Percentiles rank a stretch among this genome's conserved stretches.
phyloP scores from a whole-genome alignment of 2,113 vertebrate species.

The Eclectus roratus region DNA sequence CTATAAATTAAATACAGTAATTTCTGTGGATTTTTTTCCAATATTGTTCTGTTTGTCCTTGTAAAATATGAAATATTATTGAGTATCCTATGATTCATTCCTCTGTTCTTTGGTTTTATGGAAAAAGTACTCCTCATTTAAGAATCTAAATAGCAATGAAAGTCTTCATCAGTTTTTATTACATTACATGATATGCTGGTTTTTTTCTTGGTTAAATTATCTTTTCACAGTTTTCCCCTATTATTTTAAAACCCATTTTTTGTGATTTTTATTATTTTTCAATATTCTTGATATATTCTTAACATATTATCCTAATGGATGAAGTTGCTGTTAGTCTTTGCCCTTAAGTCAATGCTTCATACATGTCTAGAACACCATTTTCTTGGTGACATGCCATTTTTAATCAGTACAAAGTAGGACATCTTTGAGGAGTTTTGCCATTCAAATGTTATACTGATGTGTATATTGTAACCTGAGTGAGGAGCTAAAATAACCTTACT shows the following conservation, averaged over 20 bases:
- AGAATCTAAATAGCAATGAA: not conserved
- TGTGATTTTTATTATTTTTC: not conserved
- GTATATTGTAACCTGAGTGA: not conserved
- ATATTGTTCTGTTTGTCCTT: not conserved
- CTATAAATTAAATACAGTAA: too few species aligned
- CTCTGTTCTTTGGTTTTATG: not conserved
- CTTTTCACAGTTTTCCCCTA: not conserved
- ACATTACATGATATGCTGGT: not conserved
- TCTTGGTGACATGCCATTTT: not conserved
- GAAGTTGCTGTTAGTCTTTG: not conserved
- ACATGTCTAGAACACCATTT: not conserved
- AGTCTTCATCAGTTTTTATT: not conserved
- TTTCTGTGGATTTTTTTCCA: not conserved
- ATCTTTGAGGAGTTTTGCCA: not conserved
- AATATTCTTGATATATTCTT: fast-evolving
- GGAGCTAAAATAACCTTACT: not conserved
- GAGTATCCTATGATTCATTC: not conserved
- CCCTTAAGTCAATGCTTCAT: not conserved
- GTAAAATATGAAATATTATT: not conserved
- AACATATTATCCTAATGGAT: not conserved
- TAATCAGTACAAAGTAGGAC: not conserved
- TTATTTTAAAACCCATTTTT: not conserved
- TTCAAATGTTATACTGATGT: not conserved
- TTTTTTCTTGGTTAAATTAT: not conserved
- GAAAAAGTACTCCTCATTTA: not conserved